These are phyloP conservation scores for Macrostomum cliftonense DNA, from an alignment of 2,888 invertebrate species.

Conservation along the genomic window DNA sequence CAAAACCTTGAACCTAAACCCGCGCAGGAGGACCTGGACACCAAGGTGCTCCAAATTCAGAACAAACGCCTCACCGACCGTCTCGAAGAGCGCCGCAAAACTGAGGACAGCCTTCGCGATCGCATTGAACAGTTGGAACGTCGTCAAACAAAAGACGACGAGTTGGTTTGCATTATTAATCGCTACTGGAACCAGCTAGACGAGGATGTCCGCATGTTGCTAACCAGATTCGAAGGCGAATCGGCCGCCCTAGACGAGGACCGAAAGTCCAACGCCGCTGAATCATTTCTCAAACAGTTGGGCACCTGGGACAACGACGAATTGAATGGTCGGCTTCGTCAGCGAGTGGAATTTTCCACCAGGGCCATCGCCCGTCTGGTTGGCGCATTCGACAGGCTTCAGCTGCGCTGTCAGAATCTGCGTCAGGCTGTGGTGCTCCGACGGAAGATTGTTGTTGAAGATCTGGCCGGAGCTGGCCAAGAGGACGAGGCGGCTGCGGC, in stretches of 20 bases:
- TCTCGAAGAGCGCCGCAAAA: constrained; percentile 28
- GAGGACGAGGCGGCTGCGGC: not conserved
- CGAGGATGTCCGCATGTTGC: constrained; percentile 76
- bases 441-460: constrained; percentile 12
- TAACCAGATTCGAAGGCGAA: constrained; percentile 89
- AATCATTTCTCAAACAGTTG: constrained; percentile 63
- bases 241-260: constrained; percentile 65
- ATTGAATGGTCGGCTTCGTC: constrained; percentile 78
- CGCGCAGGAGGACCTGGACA: constrained; percentile 85
- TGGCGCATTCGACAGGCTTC: constrained; percentile 80
- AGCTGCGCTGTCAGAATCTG: constrained; percentile 85
- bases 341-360: constrained; percentile 79
- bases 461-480: constrained; percentile 7
- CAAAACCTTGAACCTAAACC: not conserved
- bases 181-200: constrained; percentile 53
- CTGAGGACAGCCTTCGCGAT: constrained; percentile 29
- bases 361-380: constrained; percentile 86
- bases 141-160: constrained; percentile 74
- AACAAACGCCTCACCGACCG: constrained; percentile 69
- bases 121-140: constrained; percentile 57
- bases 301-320: constrained; percentile 96
- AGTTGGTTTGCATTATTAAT: constrained; percentile 87
- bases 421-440: constrained; percentile 50
- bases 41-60: constrained; percentile 85
- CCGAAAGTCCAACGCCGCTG: constrained; percentile 39